Evolutionary conservation across 2,888 invertebrate genomes (phyloP), one percentile per base, ranked within the genome.

Genomic region (Autographa gamma): DNA sequence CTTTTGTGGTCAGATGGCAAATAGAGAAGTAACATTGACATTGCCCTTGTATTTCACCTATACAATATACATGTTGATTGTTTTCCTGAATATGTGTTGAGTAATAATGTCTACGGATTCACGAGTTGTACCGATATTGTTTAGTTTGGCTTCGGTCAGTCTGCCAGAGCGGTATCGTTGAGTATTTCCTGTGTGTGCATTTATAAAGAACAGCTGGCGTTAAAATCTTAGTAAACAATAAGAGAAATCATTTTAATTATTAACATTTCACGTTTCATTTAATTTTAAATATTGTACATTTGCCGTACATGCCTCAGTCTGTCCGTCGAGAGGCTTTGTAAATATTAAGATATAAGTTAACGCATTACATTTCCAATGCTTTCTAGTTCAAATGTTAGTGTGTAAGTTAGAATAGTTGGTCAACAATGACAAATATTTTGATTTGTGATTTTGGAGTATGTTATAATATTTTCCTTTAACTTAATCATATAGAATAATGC

Each of bases 341-440:
- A 79, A 80, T 87, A 85, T 78, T 79, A 79, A 80, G 77, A 77
- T 76, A 69, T 82, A 81, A 82, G 80, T 73, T 80, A 82, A 87
- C 87, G 90, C 87, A 80, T 86, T 88, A 89, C 87, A 88, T 91
- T 93, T 93, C 92, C 93, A 92, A 91, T 90, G 92, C 92, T 92
- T 91, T 88, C 86, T 89, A 91, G 89, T 91, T 90, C 89, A 91
- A 92, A 89, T 85, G 80, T 82, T 89, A 89, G 83, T 67, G 73
- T 73, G 25, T 88, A 86, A 88, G 86, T 77, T 85, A 82, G 74
- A 76, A 63, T 85, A 83, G 71, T 77, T 74, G 74, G 77, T 79
- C 76, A 69, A 60, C 72, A 72, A 79, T 73, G 83, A 80, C 71
- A 80, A 82, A 80, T 80, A 80, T 81, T 86, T 56, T 54, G 48